Evolutionary conservation across 2,797 vertebrate species (phyloP), one percentile per base, ranked within the genome.

Genomic region (Emys orbicularis): DNA sequence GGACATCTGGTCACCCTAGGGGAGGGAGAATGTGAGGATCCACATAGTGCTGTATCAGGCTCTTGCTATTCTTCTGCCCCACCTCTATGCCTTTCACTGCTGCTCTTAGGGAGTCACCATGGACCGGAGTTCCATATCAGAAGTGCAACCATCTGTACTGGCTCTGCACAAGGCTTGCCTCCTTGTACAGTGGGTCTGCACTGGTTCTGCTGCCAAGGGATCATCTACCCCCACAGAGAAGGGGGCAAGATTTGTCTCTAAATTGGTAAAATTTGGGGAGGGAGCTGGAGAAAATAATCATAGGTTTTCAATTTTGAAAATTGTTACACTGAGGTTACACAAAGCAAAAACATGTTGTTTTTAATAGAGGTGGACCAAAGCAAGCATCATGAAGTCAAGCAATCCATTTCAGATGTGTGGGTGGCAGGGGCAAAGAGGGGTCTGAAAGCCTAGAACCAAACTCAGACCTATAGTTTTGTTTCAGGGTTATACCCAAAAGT

Each of bases 181-280:
- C 83, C 72, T 7, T 31, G 81, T 95, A 84, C 89, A n/a, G 34
- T 83, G n/a, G 93, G 89, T 29, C 23, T 93, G 44, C 37, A 86
- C 83, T 44, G 84, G 47, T 56, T 44, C 49, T 50, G 41, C 34
- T 87, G 77, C 92, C 90, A 94, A 87, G 87, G 1, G 95, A 41
- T 80, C 92, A 95, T 95, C 93, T 96, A 87, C 21, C 87, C 83
- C n/a, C 83, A 23, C 8, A 94, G 50, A 44, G 34, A 50, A 79
- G 21, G 15, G 18, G 49, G 12, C 13, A 65, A 90, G 89, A 90
- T 82, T 3, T 61, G 9, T 84, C 80, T 87, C 72, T 80, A 61
- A 6, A 21, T 74, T 5, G 37, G 29, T 80, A 90, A 90, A 23
- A 54, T 44, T 90, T 12, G 72, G 0, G 49, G 82, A 74, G 2